A percentile compares a stretch with the other conserved stretches of the same genome.
phyloP scores from a whole-genome alignment of 1,140 invertebrate species.

The Phocides pigmalion region DNA sequence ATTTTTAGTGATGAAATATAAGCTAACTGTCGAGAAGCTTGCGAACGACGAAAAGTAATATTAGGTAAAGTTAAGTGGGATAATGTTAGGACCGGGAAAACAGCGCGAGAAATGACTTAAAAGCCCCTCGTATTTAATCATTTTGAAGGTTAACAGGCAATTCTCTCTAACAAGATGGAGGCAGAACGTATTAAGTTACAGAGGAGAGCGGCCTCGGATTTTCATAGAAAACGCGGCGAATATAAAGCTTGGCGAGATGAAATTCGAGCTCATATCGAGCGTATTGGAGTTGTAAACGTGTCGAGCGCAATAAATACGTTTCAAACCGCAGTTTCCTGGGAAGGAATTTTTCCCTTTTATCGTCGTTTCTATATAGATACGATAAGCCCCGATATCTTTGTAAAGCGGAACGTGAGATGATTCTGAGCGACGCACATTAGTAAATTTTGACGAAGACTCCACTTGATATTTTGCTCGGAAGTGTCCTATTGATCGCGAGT shows the following conservation, averaged over 20 bases:
- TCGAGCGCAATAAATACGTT: slow-evolving; percentile 20
- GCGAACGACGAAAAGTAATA: slow-evolving; percentile 27
- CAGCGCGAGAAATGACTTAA: slow-evolving; percentile 28
- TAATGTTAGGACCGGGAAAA: slow-evolving; percentile 26
- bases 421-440: slow-evolving; percentile 34
- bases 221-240: slow-evolving; percentile 9
- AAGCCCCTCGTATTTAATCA: slow-evolving; percentile 31
- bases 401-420: slow-evolving; percentile 37
- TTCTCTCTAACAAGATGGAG: slow-evolving; percentile 16
- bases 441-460: slow-evolving; percentile 33
- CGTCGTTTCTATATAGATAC: slow-evolving; percentile 36
- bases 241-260: slow-evolving; percentile 18
- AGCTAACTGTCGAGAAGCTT: slow-evolving; percentile 25
- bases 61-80: slow-evolving; percentile 32
- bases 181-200: slow-evolving; percentile 10
- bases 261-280: slow-evolving; percentile 21
- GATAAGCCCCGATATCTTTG: slow-evolving; percentile 42
- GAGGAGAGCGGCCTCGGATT: slow-evolving; percentile 7
- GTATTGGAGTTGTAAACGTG: slow-evolving; percentile 24
- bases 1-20: slow-evolving; percentile 32
- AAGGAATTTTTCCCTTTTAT: slow-evolving; percentile 38
- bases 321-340: slow-evolving; percentile 20
- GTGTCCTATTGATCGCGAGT: background rate
- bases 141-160: slow-evolving; percentile 33
- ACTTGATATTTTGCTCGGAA: background rate